These are phyloP conservation scores for Tridacna crocea DNA, from an alignment of 2,888 invertebrate genomes.

Conservation along the genomic window DNA sequence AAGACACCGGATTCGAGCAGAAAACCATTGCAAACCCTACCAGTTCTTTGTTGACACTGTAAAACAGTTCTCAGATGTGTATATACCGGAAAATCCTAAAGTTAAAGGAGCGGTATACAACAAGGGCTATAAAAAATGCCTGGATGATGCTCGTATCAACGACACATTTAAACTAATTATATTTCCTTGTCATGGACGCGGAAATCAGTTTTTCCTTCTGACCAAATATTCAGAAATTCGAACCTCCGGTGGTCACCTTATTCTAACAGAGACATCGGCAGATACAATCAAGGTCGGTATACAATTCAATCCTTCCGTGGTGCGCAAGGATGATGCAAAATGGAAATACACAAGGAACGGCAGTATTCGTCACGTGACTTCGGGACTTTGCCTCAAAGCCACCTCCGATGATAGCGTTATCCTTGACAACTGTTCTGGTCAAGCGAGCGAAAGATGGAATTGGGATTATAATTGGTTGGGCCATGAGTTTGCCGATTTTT, in stretches of 20 bases:
- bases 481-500: no score
- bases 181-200: background rate
- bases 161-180: background rate
- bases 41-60: constrained; percentile 10
- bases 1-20: background rate
- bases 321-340: background rate
- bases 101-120: constrained; percentile 2
- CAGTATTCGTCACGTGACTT: background rate
- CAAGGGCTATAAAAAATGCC: background rate
- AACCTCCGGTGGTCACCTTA: background rate
- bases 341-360: background rate
- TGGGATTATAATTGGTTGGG: background rate
- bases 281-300: background rate
- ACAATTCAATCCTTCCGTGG: background rate
- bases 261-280: background rate
- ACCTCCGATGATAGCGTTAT: background rate
- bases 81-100: background rate
- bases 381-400: constrained; percentile 5
- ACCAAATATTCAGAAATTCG: constrained; percentile 14
- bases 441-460: background rate
- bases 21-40: constrained; percentile 28
- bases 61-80: constrained; percentile 15
- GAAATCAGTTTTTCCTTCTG: constrained; percentile 19
- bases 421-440: background rate
- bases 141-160: constrained; percentile 6